These are phyloP conservation scores for Drosophila robusta DNA, from an alignment of 2,888 invertebrate species.

Conservation along the genomic window DNA sequence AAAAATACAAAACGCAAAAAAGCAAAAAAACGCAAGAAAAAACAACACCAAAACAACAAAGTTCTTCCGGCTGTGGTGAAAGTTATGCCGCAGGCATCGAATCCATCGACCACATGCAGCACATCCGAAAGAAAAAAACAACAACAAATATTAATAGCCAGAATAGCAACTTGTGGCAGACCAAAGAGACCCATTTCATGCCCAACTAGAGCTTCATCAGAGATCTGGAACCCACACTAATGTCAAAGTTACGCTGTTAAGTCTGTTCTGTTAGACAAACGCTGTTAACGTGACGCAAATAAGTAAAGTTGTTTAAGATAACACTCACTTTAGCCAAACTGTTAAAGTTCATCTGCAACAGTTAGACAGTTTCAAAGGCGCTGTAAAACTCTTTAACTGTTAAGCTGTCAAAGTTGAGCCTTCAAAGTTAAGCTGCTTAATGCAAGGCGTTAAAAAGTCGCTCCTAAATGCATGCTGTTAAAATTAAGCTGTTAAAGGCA, in stretches of 20 bases:
- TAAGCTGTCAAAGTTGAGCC: slow-evolving; percentile 1
- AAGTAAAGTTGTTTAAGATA: background rate
- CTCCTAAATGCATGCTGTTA: background rate
- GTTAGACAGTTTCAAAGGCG: background rate
- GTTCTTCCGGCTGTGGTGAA: slow-evolving; percentile 33
- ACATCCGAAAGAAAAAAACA: background rate
- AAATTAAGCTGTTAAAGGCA: background rate
- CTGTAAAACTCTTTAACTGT: background rate
- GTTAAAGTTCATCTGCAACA: background rate
- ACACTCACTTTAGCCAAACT: background rate
- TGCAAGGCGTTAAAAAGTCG: background rate
- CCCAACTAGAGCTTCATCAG: background rate
- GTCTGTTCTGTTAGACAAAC: background rate
- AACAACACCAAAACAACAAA: slow-evolving; percentile 25
- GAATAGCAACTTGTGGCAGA: background rate
- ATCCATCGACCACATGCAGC: slow-evolving; percentile 15
- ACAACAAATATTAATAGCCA: background rate
- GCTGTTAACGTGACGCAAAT: background rate
- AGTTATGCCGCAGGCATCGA: slow-evolving; percentile 21
- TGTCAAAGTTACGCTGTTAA: slow-evolving; percentile 5
- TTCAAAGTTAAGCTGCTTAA: background rate
- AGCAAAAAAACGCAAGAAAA: background rate
- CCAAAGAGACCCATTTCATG: background rate
- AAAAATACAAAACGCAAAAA: background rate
- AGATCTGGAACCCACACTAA: slow-evolving; percentile 4